phyloP scores from a whole-genome alignment of 2,113 vertebrate genomes.

The Malurus melanocephalus region DNA sequence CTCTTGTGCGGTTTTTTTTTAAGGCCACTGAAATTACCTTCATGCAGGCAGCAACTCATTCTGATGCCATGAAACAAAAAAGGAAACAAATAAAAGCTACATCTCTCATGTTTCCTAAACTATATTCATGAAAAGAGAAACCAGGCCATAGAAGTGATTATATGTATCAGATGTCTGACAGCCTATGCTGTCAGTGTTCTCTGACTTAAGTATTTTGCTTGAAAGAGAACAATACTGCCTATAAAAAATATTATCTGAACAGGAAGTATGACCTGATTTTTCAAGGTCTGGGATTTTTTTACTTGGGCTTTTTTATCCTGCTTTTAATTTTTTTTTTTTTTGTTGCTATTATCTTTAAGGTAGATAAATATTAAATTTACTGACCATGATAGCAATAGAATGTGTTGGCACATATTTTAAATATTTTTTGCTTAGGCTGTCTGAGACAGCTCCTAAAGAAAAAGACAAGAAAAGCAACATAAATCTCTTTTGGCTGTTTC shows the following conservation, averaged over 20 bases:
- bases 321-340: neutral
- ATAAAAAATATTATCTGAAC: neutral
- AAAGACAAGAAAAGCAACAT: neutral
- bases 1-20: neutral
- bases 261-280: neutral
- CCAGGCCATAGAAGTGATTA: neutral
- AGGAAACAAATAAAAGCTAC: neutral
- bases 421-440: neutral
- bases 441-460: neutral
- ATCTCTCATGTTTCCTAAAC: neutral
- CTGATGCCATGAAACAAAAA: neutral
- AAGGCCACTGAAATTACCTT: neutral
- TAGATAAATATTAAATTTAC: neutral
- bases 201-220: neutral
- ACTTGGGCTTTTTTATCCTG: neutral
- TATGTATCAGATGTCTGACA: neutral
- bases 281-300: neutral
- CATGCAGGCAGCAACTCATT: neutral
- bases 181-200: neutral
- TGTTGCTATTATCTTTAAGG: neutral
- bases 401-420: neutral
- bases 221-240: neutral
- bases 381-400: neutral
- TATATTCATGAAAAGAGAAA: neutral
- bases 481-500: neutral